Evolutionary conservation across 2,113 vertebrate species (phyloP).

Genomic region (Trachemys scripta): DNA sequence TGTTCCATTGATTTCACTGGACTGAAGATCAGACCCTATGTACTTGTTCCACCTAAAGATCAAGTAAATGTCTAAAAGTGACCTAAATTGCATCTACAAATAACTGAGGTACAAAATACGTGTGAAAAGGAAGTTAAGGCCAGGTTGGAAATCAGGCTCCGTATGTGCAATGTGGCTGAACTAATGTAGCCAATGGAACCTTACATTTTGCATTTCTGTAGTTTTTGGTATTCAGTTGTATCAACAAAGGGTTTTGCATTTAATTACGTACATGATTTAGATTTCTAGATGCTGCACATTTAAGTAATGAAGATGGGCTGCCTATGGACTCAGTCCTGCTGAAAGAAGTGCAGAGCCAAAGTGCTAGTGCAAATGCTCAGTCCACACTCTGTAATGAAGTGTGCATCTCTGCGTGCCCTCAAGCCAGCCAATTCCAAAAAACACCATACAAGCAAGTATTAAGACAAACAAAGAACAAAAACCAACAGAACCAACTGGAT

Average conservation of each 20-base stretch:
- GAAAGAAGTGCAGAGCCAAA: background rate
- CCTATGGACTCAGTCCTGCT: background rate
- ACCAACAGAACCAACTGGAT: background rate
- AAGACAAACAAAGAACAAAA: background rate
- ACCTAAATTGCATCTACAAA: background rate
- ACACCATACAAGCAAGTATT: background rate
- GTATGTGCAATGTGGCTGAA: background rate
- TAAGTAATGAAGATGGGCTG: background rate
- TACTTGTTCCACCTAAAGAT: background rate
- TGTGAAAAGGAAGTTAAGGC: background rate
- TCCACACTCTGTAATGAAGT: background rate
- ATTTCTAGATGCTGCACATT: background rate
- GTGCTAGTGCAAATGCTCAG: background rate
- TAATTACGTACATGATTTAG: background rate
- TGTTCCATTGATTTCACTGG: background rate
- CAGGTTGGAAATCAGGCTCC: background rate
- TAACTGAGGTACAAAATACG: background rate
- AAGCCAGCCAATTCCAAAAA: background rate
- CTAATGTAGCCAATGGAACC: background rate
- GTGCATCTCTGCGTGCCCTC: background rate
- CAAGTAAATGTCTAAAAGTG: background rate
- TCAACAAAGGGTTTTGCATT: background rate
- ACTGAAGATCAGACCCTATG: no score
- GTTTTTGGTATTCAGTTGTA: background rate
- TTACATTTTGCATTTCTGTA: background rate